A percentile compares a stretch with the other conserved stretches of the same genome.
phyloP scores from a whole-genome alignment of 2,888 invertebrate genomes.

The Apomyelois bistriatella region DNA sequence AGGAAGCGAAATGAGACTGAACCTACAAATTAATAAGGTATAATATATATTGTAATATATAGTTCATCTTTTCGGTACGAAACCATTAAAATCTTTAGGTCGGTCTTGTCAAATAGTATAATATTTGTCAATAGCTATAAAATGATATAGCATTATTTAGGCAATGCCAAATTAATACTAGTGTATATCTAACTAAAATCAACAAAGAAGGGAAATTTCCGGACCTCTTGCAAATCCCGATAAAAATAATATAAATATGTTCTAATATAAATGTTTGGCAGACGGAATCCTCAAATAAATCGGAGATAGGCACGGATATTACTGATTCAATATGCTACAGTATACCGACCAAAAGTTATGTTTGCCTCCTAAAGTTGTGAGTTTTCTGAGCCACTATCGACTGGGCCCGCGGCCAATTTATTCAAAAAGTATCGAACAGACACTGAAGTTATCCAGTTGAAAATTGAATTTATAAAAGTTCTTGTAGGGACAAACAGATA shows the following conservation, averaged over 20 bases:
- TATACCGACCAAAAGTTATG: slow-evolving; percentile 33
- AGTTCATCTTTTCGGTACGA: too few species aligned
- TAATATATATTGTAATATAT: too few species aligned
- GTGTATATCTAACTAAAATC: too few species aligned
- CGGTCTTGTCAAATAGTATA: too few species aligned
- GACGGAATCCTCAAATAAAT: slow-evolving; percentile 36
- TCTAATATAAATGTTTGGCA: slow-evolving; percentile 23
- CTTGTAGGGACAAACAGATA: slow-evolving; percentile 71
- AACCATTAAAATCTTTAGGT: too few species aligned
- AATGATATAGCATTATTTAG: too few species aligned
- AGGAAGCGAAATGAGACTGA: too few species aligned
- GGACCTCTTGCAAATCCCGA: slow-evolving; percentile 21
- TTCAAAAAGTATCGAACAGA: slow-evolving; percentile 74
- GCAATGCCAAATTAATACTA: too few species aligned
- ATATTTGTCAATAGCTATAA: too few species aligned
- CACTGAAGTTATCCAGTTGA: slow-evolving; percentile 66
- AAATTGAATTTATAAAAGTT: slow-evolving; percentile 77
- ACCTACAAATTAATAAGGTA: too few species aligned
- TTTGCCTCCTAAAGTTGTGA: slow-evolving; percentile 40
- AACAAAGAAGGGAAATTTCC: not conserved
- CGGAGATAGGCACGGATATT: slow-evolving; percentile 38
- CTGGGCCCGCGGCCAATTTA: slow-evolving; percentile 64
- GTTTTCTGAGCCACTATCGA: slow-evolving; percentile 56
- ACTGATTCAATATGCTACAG: slow-evolving; percentile 42
- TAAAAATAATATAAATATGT: slow-evolving; percentile 33